These are phyloP conservation scores for Sus cebifrons DNA, from an alignment of 2,797 vertebrate species.

Conservation along the genomic window DNA sequence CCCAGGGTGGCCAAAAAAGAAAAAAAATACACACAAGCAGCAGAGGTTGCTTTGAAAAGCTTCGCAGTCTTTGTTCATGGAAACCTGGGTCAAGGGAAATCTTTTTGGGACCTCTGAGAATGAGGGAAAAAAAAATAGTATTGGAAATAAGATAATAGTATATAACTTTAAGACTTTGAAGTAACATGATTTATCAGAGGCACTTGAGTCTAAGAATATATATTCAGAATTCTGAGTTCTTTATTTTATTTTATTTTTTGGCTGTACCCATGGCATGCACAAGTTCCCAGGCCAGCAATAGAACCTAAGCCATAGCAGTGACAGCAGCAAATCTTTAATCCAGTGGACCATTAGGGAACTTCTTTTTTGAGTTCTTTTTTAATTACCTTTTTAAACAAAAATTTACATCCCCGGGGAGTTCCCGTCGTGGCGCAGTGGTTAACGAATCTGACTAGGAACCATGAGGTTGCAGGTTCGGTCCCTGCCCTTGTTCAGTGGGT, in stretches of 20 bases:
- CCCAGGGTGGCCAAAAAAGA: too few species aligned
- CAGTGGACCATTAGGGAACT: too few species aligned
- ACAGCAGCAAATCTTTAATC: too few species aligned
- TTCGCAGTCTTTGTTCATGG: conserved; percentile 60
- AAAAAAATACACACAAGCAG: background rate
- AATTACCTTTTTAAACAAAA: conserved; percentile 60
- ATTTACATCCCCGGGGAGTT: background rate
- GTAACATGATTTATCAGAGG: background rate
- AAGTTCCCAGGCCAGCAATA: too few species aligned
- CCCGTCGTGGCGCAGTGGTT: too few species aligned
- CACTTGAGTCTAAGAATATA: conserved; percentile 7
- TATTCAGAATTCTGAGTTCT: conserved; percentile 46
- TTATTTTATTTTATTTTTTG: too few species aligned
- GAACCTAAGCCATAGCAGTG: too few species aligned
- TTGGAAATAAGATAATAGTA: conserved; percentile 27
- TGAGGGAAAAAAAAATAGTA: conserved; percentile 29
- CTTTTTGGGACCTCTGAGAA: conserved; percentile 38
- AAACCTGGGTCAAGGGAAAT: conserved; percentile 8
- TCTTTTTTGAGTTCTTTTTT: background rate
- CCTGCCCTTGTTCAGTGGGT: too few species aligned
- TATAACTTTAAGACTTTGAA: conserved; percentile 36
- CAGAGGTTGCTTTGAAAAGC: conserved; percentile 59
- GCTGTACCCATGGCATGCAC: too few species aligned
- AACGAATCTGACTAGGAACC: too few species aligned
- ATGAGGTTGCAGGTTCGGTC: too few species aligned